phyloP scores from a whole-genome alignment of 2,797 vertebrate species.

The Neomorphus geoffroyi region DNA sequence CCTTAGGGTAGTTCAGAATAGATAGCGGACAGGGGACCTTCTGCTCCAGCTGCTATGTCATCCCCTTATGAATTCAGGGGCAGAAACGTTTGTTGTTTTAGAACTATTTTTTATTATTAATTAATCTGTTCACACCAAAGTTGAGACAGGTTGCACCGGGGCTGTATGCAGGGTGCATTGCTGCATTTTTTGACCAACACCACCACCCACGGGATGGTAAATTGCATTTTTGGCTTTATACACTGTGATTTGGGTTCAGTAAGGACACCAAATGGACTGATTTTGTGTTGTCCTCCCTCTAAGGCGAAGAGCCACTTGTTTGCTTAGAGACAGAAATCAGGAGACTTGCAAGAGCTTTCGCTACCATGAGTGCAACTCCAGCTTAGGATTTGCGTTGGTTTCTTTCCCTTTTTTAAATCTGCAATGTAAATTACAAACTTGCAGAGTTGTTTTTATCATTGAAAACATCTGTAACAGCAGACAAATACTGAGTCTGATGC shows the following conservation, averaged over 20 bases:
- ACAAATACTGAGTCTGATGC: not conserved
- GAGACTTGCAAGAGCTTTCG: not conserved
- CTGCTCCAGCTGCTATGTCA: not conserved
- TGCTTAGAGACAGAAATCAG: not conserved
- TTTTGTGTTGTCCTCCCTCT: not conserved
- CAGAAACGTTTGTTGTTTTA: not conserved
- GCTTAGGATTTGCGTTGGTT: not conserved
- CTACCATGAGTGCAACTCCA: not conserved
- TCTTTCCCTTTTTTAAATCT: not conserved
- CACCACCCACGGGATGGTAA: not conserved
- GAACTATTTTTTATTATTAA: not conserved
- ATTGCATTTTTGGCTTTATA: not conserved
- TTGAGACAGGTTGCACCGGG: not conserved
- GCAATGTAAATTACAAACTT: not conserved
- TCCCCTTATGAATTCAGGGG: not conserved
- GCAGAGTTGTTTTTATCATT: not conserved
- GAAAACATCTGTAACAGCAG: not conserved
- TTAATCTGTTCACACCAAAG: not conserved
- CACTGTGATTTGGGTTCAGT: not conserved
- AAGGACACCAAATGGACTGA: not conserved
- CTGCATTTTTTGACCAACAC: not conserved
- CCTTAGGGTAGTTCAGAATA: not conserved
- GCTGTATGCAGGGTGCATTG: fast-evolving
- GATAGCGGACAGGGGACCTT: not conserved
- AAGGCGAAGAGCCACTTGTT: not conserved